phyloP scores from a whole-genome alignment of 2,113 vertebrate genomes.

The Syrrhaptes paradoxus region DNA sequence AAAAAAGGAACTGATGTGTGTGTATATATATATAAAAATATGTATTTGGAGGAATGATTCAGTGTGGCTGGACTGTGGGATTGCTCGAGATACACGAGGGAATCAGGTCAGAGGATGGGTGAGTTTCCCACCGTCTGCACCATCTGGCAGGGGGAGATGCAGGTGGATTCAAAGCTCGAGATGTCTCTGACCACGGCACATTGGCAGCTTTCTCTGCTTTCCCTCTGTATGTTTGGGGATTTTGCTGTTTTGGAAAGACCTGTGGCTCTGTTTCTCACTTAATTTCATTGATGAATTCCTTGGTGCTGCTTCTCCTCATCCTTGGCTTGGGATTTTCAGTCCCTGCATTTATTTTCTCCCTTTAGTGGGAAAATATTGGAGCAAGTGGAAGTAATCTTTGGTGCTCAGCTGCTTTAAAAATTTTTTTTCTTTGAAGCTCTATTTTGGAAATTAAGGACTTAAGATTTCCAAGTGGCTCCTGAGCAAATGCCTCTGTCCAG shows the following conservation, averaged over 20 bases:
- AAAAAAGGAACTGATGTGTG: not conserved
- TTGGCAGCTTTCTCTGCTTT: not conserved
- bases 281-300: not conserved
- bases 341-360: not conserved
- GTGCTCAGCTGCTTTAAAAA: not conserved
- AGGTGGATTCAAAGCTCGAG: not conserved
- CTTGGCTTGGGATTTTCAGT: not conserved
- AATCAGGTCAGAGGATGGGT: not conserved
- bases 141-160: not conserved
- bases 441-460: not conserved
- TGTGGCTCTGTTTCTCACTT: not conserved
- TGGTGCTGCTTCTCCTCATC: not conserved
- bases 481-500: not conserved
- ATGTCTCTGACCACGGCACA: not conserved
- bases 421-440: rapidly evolving
- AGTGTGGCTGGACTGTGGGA: not conserved
- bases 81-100: not conserved
- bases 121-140: not conserved
- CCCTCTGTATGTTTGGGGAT: not conserved
- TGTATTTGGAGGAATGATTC: not conserved
- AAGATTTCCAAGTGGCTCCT: not conserved
- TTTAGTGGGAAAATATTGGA: not conserved
- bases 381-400: not conserved
- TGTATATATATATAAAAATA: not conserved
- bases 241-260: not conserved